phyloP scores from a whole-genome alignment of 2,797 vertebrate genomes.

The Sebastes oblongus region DNA sequence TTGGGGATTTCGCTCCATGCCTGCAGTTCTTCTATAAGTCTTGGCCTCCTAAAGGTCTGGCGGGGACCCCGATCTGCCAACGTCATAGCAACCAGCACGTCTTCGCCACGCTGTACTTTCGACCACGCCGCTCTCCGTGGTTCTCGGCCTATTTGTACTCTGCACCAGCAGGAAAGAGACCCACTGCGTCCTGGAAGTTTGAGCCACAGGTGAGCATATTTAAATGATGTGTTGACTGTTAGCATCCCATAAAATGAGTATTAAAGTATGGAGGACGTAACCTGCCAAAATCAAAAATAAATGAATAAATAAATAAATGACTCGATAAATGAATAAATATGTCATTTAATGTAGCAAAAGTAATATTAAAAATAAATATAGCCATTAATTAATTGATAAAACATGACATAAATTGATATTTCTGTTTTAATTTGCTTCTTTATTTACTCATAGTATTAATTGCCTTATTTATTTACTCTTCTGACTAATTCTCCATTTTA shows the following conservation, averaged over 20 bases:
- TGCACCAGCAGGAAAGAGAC: slow-evolving; percentile 63
- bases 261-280: neutral
- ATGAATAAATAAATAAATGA: too few species aligned
- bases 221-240: neutral
- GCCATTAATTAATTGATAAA: too few species aligned
- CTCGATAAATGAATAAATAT: too few species aligned
- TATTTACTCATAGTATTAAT: too few species aligned
- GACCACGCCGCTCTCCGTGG: slow-evolving; percentile 66
- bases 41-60: slow-evolving; percentile 73
- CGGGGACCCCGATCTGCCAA: slow-evolving; percentile 75
- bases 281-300: too few species aligned
- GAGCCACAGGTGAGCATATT: slow-evolving; percentile 76
- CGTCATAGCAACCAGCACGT: slow-evolving; percentile 63
- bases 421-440: too few species aligned
- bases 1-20: slow-evolving; percentile 74
- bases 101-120: slow-evolving; percentile 77
- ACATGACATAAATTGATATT: too few species aligned
- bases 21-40: slow-evolving; percentile 67
- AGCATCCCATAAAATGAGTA: neutral
- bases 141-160: slow-evolving; percentile 74
- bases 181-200: slow-evolving; percentile 69
- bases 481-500: too few species aligned
- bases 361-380: too few species aligned
- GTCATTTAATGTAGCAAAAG: too few species aligned
- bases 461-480: too few species aligned